Evolutionary conservation across 2,113 vertebrate species (phyloP), one percentile per base, ranked within the genome.

Genomic region (Odocoileus virginianus): DNA sequence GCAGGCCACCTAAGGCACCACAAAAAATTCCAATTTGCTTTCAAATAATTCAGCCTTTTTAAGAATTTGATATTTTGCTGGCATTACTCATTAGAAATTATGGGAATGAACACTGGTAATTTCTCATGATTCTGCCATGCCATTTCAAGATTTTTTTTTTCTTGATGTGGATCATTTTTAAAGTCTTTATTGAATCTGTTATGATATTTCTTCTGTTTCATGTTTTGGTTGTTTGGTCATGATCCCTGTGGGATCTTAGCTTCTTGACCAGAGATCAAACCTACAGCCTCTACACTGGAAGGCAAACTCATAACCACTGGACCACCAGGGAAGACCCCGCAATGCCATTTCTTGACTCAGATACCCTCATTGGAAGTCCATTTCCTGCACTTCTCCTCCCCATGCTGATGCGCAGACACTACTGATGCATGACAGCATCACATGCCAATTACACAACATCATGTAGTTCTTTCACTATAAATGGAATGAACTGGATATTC

Each of bases 351-450:
- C 30, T n/a, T 8, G 23, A 52, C 12, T 60, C 28, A 16, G 2
- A 17, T 10, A 1, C 5, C 17, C 3, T 16, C 3, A 14, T 8
- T 14, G 13, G 14, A 33, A 36, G 5, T 7, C 40, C 14, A 25
- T 55, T 5, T 81, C 30, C 7, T 36, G 3, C 1, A 33, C 7
- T 5, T 10, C 0, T 64, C 57, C 40, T 43, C n/a, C 7, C 47
- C 0, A 0, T 36, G 28, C 4, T n/a, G n/a, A 2, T 2, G 2
- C 25, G 47, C 0, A 30, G n/a, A 40, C n/a, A 45, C 33, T 33
- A 47, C 19, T 43, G 50, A 64, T 33, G 1, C 12, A 11, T 36
- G 16, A 54, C 4, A 43, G 6, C 19, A 1, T 14, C 13, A 7
- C 36, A 10, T 17, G 30, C 52, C 36, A 83, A 3, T 3, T 10